Conservation (phyloP, 1,140 invertebrate genomes). For the Stegodyphus dumicola region DNA sequence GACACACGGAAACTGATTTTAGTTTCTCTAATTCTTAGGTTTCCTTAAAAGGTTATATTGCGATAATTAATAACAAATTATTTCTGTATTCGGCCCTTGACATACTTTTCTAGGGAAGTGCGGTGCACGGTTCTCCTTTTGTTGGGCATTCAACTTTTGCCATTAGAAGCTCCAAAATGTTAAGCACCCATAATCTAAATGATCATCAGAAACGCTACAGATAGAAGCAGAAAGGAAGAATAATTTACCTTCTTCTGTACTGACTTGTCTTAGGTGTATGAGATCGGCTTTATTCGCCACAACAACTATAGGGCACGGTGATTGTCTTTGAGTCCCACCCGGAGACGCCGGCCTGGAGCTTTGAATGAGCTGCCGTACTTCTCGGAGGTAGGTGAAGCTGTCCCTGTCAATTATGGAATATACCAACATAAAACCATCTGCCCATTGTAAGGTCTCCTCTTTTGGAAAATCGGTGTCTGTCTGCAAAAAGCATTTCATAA, state of each 20-base stretch:
- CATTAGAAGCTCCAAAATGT: no score
- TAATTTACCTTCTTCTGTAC: slow-evolving; percentile 78
- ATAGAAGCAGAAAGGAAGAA: no score
- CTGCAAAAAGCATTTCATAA: slow-evolving; percentile 66
- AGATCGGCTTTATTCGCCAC: slow-evolving; percentile 93
- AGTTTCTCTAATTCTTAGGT: no score
- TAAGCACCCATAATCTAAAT: no score
- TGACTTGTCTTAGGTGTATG: slow-evolving; percentile 90
- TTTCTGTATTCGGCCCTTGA: no score
- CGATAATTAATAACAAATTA: no score
- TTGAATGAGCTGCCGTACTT: slow-evolving; percentile 76
- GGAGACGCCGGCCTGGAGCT: slow-evolving; percentile 14
- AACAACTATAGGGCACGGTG: slow-evolving; percentile 75
- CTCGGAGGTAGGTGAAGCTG: slow-evolving; percentile 86
- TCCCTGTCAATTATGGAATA: slow-evolving; percentile 90
- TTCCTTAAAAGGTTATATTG: no score
- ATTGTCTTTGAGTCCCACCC: neutral
- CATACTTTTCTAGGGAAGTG: no score
- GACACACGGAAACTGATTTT: no score
- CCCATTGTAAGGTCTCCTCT: slow-evolving; percentile 84
- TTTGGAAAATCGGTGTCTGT: slow-evolving; percentile 79
- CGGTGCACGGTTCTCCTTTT: no score
- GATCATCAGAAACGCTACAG: no score
- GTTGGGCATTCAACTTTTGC: no score
- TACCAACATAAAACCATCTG: slow-evolving; percentile 87